Conservation (phyloP, 2,888 invertebrate species). For the Eristalis pertinax region DNA sequence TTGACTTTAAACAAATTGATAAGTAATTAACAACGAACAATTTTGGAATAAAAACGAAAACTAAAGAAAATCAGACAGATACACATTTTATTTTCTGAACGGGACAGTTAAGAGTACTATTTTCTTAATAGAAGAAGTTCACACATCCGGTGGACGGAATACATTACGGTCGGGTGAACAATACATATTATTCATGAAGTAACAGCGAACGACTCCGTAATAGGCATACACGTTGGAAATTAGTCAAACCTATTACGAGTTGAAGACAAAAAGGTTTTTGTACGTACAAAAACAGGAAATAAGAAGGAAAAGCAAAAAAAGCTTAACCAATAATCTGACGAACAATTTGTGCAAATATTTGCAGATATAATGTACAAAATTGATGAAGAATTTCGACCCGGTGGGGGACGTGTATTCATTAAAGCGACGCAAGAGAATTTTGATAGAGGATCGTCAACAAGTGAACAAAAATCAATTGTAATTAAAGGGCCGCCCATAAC, state of each 20-base stretch:
- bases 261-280: conserved; percentile 36
- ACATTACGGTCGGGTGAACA: conserved; percentile 44
- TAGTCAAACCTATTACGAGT: conserved; percentile 52
- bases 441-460: conserved; percentile 42
- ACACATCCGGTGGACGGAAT: conserved; percentile 62
- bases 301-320: neutral
- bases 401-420: conserved; percentile 76
- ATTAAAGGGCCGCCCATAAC: conserved; percentile 84
- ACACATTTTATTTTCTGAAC: neutral
- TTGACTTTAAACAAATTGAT: conserved; percentile 36
- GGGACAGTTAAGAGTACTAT: neutral
- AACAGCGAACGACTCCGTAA: conserved; percentile 59
- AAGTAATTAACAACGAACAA: conserved; percentile 25
- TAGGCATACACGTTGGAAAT: conserved; percentile 50
- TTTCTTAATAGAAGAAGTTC: conserved; percentile 39
- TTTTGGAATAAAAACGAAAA: neutral
- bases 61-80: neutral
- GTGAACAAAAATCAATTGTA: conserved; percentile 33
- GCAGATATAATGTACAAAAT: conserved; percentile 75
- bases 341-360: neutral
- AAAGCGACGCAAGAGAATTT: conserved; percentile 75
- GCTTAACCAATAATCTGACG: neutral
- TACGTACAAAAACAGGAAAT: neutral
- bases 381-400: conserved; percentile 76
- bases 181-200: conserved; percentile 61